These are phyloP conservation scores for Brenthis hecate DNA, from an alignment of 2,888 invertebrate genomes.

Conservation along the genomic window DNA sequence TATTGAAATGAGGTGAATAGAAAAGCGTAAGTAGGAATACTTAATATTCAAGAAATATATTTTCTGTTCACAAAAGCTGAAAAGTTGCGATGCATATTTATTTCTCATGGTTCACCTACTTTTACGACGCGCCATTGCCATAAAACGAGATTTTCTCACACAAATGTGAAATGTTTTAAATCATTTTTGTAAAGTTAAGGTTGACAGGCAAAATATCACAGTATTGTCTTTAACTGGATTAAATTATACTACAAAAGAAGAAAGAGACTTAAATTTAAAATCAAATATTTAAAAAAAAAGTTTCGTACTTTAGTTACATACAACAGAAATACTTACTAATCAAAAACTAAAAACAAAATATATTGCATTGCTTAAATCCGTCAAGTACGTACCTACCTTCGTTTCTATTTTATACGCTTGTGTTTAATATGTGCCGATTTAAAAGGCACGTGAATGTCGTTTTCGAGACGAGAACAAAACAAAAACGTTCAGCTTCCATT, in stretches of 20 bases:
- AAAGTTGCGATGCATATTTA: neutral
- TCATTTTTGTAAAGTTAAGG: conserved; percentile 1
- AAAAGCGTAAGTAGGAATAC: no score
- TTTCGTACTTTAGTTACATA: no score
- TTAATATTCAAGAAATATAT: neutral
- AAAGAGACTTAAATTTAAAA: no score
- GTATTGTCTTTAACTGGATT: neutral
- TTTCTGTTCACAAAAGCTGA: neutral
- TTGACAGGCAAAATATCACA: neutral
- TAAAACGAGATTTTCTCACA: conserved; percentile 12
- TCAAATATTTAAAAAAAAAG: no score
- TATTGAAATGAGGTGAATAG: no score
- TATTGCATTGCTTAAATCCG: no score
- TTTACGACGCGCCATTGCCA: conserved; percentile 13
- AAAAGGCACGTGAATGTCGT: conserved; percentile 24
- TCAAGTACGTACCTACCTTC: neutral
- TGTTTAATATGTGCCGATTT: conserved; percentile 17
- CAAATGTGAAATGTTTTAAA: neutral
- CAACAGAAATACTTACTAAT: no score
- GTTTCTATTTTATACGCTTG: conserved; percentile 1
- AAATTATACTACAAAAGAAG: neutral
- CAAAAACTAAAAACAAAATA: no score
- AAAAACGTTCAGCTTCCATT: conserved; percentile 51
- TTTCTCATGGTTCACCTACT: conserved; percentile 8
- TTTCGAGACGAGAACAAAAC: conserved; percentile 45